Conservation (phyloP, 2,888 invertebrate genomes). For the Apamea anceps region DNA sequence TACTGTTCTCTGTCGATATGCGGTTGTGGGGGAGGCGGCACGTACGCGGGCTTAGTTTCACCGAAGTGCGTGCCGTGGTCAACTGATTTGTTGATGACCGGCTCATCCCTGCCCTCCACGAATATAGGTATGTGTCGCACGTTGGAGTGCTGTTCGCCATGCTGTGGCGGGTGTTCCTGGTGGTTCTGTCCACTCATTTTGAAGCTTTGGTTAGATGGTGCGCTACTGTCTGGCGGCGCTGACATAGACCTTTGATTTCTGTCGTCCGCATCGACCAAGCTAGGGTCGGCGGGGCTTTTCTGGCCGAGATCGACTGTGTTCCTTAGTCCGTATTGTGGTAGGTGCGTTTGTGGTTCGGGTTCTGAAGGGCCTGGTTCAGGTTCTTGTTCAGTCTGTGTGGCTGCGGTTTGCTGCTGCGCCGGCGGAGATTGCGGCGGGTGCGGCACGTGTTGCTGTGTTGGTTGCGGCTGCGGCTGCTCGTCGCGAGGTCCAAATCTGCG, state of each 20-base stretch:
- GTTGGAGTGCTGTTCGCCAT: slow-evolving; percentile 84
- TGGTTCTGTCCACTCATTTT: slow-evolving; percentile 83
- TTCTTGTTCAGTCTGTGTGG: slow-evolving; percentile 84
- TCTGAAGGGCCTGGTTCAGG: slow-evolving; percentile 74
- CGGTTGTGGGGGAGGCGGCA: slow-evolving; percentile 77
- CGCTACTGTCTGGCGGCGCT: slow-evolving; percentile 92
- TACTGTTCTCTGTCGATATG: slow-evolving; percentile 86
- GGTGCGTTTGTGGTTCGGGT: slow-evolving; percentile 72
- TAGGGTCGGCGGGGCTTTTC: slow-evolving; percentile 89
- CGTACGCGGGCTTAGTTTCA: slow-evolving; percentile 80
- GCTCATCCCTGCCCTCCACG: slow-evolving; percentile 96
- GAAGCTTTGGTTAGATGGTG: slow-evolving; percentile 71
- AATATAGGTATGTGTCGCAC: slow-evolving; percentile 96
- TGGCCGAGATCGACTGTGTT: slow-evolving; percentile 95
- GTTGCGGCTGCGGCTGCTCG: slow-evolving; percentile 71
- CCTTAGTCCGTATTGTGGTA: slow-evolving; percentile 93
- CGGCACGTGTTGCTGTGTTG: slow-evolving; percentile 68
- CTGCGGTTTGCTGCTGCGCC: slow-evolving; percentile 79
- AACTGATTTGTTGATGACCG: slow-evolving; percentile 92
- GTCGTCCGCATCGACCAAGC: slow-evolving; percentile 89
- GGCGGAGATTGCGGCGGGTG: slow-evolving; percentile 71
- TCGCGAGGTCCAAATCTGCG: slow-evolving; percentile 82
- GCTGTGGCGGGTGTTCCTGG: slow-evolving; percentile 73
- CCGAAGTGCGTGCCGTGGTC: slow-evolving; percentile 81
- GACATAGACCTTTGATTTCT: slow-evolving; percentile 94